Evolutionary conservation across 2,797 vertebrate genomes (phyloP), one percentile per base, ranked within the genome.

Genomic region (Acrossocheilus wenchowensis): DNA sequence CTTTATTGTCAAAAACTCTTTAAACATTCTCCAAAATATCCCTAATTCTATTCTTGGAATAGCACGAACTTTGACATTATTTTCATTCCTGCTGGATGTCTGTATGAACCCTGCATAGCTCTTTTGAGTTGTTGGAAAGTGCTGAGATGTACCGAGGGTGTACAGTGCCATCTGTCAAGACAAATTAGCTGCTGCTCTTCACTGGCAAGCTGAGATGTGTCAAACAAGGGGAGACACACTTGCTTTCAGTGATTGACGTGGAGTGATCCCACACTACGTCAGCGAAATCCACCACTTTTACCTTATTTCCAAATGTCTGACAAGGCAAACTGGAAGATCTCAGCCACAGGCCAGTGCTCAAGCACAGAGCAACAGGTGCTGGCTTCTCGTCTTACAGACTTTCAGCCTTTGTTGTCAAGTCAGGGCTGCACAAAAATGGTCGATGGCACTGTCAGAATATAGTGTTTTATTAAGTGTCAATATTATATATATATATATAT

Each of bases 311-410:
- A 26, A 77, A 41, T 50, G 45, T 77, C 73, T 77, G 73, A 84
- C 82, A 84, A 68, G 62, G 45, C 45, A 41, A 68, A 77, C 73
- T 68, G 73, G 45, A 77, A n/a, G 60, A 68, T 84, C 43, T 77
- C 60, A 75, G 45, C 60, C 82, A 84, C 57, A 84, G 26, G 71
- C 71, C 30, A 75, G 15, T 21, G 54, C 81, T 74, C 54, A 11
- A 30, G 82, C 43, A 30, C 71, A 83, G 14, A 48, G 21, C 73
- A 84, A 78, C 83, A 84, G 73, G 83, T 84, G 83, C 60, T 77
- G 73, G 34, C 34, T 26, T 83, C 83, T 84, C 83, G 0, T 52
- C 34, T 84, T 84, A 84, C 83, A 84, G 15, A 84, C 34, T 19
- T 50, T 64, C 60, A 39, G 30, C 60, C 21, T 78, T 62, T 68